These are phyloP conservation scores for Hyposoter dolosus DNA, from an alignment of 2,888 invertebrate species.

Conservation along the genomic window DNA sequence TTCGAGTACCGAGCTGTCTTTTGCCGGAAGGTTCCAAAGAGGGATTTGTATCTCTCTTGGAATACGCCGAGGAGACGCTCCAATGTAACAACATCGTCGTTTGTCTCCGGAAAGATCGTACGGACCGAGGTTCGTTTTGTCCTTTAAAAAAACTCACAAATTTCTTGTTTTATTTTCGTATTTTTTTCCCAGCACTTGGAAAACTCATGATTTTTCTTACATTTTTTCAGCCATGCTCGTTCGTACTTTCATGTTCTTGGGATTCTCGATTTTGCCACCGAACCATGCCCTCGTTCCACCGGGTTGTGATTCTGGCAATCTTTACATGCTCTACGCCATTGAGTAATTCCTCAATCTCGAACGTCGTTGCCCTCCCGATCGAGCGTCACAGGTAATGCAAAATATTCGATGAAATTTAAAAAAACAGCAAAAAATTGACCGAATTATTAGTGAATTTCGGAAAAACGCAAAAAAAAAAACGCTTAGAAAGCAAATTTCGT, in stretches of 20 bases:
- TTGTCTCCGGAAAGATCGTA: conserved; percentile 93
- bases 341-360: conserved; percentile 81
- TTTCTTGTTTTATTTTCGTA: not conserved
- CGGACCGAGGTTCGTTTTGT: conserved; percentile 89
- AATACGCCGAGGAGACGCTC: conserved; percentile 97
- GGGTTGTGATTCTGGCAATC: conserved; percentile 87
- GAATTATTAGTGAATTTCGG: not conserved
- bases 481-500: too few species aligned
- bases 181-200: too few species aligned
- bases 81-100: conserved; percentile 92
- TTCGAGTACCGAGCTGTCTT: conserved; percentile 94
- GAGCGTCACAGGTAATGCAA: conserved; percentile 73
- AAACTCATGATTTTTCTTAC: too few species aligned
- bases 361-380: conserved; percentile 77
- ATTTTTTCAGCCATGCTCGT: conserved; percentile 90
- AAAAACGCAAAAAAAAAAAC: not conserved
- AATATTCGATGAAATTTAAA: not conserved
- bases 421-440: too few species aligned
- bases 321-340: conserved; percentile 88
- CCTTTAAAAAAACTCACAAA: not conserved
- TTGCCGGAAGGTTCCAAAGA: conserved; percentile 97
- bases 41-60: conserved; percentile 96
- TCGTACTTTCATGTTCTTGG: conserved; percentile 98
- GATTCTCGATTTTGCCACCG: conserved; percentile 95
- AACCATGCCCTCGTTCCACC: conserved; percentile 91